These are phyloP conservation scores for Danio tinwini DNA, from an alignment of 2,797 vertebrate genomes.

Conservation along the genomic window DNA sequence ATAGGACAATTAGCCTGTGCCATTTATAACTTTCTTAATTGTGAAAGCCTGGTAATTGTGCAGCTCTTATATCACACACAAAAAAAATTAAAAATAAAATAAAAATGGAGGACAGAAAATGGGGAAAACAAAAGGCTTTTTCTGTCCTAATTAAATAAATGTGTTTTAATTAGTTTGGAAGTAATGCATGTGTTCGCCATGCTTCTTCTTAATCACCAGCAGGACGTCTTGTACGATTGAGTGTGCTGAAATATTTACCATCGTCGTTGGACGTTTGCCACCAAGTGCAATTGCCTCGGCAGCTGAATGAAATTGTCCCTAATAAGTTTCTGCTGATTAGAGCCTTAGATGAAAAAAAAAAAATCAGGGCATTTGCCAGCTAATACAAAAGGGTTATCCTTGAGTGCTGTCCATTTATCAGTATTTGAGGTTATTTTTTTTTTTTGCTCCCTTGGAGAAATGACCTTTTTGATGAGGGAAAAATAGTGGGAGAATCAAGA, in stretches of 20 bases:
- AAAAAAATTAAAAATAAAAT: too few relatives aligned
- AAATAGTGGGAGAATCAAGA: too few relatives aligned
- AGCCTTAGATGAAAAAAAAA: constrained; percentile 8
- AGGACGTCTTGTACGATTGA: constrained; percentile 14
- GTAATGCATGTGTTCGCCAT: constrained; percentile 14
- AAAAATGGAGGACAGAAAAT: constrained; percentile 13
- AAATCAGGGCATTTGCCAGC: neutral
- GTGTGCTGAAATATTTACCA: constrained; percentile 43
- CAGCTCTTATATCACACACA: constrained; percentile 33
- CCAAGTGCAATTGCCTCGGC: constrained; percentile 23
- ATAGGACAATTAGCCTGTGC: constrained; percentile 35
- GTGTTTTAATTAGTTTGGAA: constrained; percentile 50
- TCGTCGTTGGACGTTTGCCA: constrained; percentile 43
- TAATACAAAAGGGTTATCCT: too few relatives aligned
- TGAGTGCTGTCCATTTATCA: too few relatives aligned
- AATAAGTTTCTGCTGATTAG: constrained; percentile 53
- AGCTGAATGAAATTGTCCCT: constrained; percentile 51
- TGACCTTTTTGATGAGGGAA: too few relatives aligned
- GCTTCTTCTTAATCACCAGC: constrained; percentile 36
- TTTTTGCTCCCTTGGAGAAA: too few relatives aligned
- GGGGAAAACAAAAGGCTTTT: neutral
- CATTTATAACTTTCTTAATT: constrained; percentile 47
- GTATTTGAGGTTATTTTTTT: too few relatives aligned
- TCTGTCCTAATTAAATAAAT: constrained; percentile 48
- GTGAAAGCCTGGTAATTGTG: constrained; percentile 28